Conservation (phyloP, 2,113 vertebrate genomes). For the Mesocricetus auratus region DNA sequence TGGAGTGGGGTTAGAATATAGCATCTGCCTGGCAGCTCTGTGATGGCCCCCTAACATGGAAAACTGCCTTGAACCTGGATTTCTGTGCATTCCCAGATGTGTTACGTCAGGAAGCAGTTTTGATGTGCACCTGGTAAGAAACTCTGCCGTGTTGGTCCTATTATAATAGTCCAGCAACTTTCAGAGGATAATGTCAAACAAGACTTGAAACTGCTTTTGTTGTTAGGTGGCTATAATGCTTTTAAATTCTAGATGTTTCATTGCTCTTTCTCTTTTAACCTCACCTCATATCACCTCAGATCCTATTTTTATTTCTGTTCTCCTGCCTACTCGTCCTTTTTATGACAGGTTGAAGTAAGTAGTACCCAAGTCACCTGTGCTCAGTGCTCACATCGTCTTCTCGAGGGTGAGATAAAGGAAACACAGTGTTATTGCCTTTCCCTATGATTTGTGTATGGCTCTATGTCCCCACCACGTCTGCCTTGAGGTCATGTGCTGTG, state of each 20-base stretch:
- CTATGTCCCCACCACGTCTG: slow-evolving; percentile 10
- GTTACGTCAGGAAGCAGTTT: not conserved
- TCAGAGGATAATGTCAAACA: slow-evolving; percentile 7
- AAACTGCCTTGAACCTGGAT: not conserved
- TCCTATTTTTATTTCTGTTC: slow-evolving; percentile 69
- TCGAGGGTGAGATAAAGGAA: slow-evolving; percentile 78
- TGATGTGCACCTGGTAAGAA: slow-evolving; percentile 24
- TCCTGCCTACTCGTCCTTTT: slow-evolving; percentile 57
- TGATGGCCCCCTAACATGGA: not conserved
- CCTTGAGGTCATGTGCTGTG: slow-evolving; percentile 64
- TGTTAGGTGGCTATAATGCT: slow-evolving; percentile 6
- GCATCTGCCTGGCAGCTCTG: not conserved
- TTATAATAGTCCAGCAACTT: not conserved
- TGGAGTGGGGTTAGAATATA: not conserved
- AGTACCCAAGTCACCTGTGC: slow-evolving; percentile 59
- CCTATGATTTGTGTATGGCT: slow-evolving; percentile 72
- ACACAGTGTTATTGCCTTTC: slow-evolving; percentile 58
- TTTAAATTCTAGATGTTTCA: not conserved
- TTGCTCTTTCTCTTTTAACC: not conserved
- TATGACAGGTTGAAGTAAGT: slow-evolving; percentile 73
- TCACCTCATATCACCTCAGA: slow-evolving; percentile 39
- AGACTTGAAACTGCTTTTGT: slow-evolving; percentile 43
- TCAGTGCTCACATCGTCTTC: slow-evolving; percentile 45
- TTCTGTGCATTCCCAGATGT: slow-evolving; percentile 1
- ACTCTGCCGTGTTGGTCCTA: not conserved